Conservation (phyloP, 2,113 vertebrate species). For the Delphinus delphis region DNA sequence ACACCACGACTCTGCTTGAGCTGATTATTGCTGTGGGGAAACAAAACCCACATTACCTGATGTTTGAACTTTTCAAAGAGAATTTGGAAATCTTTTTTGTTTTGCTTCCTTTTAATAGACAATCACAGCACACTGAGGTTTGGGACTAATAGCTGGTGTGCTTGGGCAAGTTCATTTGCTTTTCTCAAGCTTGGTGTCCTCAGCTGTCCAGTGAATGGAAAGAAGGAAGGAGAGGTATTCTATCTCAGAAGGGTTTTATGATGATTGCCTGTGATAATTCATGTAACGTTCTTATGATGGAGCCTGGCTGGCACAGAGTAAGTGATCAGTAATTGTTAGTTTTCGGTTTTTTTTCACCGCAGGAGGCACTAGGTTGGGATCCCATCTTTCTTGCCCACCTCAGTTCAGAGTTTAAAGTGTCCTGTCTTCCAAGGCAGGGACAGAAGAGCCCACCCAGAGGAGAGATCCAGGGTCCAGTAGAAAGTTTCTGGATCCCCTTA, state of each 20-base stretch:
- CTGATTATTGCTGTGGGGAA: not conserved
- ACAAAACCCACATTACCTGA: not conserved
- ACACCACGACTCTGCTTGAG: not conserved
- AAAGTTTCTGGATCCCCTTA: not conserved
- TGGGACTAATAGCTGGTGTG: not conserved
- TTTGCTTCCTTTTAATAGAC: not conserved
- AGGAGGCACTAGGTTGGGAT: not conserved
- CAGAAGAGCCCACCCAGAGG: not conserved
- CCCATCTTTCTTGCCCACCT: not conserved
- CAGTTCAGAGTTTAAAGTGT: not conserved
- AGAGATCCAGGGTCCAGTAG: not conserved
- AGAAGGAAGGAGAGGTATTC: not conserved
- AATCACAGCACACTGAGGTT: not conserved
- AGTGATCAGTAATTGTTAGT: not conserved
- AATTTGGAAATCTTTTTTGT: not conserved
- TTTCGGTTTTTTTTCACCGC: not conserved
- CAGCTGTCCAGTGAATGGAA: not conserved
- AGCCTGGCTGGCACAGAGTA: not conserved
- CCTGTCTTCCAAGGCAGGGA: not conserved
- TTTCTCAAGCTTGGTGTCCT: not conserved
- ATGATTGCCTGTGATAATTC: not conserved
- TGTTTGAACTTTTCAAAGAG: not conserved
- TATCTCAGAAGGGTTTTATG: not conserved
- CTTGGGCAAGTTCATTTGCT: not conserved
- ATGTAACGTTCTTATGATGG: not conserved